These are phyloP conservation scores for Aproaerema taeniolella DNA, from an alignment of 2,888 invertebrate genomes.

Conservation along the genomic window DNA sequence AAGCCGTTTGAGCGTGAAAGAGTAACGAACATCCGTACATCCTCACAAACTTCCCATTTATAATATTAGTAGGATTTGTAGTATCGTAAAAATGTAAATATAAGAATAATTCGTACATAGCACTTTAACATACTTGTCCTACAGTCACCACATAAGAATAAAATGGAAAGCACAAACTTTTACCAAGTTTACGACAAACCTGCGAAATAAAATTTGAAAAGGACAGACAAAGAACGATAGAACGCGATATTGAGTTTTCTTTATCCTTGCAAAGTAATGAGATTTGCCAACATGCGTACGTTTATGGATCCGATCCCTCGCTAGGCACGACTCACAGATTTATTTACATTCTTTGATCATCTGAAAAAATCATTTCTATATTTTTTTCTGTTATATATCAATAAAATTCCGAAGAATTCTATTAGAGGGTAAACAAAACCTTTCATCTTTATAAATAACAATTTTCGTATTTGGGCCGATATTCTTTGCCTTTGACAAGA, in stretches of 20 bases:
- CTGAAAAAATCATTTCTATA: conserved; percentile 30
- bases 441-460: conserved; percentile 1
- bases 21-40: too few relatives aligned
- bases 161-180: conserved; percentile 18
- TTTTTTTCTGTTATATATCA: conserved; percentile 13
- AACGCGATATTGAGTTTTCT: conserved; percentile 61
- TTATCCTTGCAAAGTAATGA: conserved; percentile 60
- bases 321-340: conserved; percentile 37
- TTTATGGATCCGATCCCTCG: conserved; percentile 42
- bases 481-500: too few relatives aligned
- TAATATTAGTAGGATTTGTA: too few relatives aligned
- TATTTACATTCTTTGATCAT: conserved; percentile 50
- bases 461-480: too few relatives aligned
- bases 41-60: too few relatives aligned
- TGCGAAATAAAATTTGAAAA: conserved; percentile 43
- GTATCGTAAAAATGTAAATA: too few relatives aligned
- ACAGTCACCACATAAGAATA: too few relatives aligned
- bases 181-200: conserved; percentile 31
- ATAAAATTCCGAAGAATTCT: conserved; percentile 8
- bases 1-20: too few relatives aligned
- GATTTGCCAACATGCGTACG: conserved; percentile 59
- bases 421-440: conserved; percentile 2
- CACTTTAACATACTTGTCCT: too few relatives aligned
- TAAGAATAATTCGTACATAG: too few relatives aligned
- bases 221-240: conserved; percentile 47